phyloP scores from a whole-genome alignment of 92 coral and sea anemone species.

The Micromussa lordhowensis region DNA sequence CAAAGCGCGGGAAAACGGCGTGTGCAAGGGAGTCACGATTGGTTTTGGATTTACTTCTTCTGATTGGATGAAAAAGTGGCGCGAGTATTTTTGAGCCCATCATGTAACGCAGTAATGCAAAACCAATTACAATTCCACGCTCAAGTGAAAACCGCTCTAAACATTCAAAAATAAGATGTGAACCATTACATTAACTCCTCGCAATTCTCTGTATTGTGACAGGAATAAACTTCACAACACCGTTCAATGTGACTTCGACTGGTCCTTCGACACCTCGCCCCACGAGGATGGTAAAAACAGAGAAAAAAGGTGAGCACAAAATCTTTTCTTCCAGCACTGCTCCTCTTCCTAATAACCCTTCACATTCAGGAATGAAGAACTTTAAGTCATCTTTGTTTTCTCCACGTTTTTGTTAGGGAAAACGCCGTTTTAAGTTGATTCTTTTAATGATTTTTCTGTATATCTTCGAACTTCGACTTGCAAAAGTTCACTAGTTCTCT shows the following conservation, averaged over 20 bases:
- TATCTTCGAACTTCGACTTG: background rate
- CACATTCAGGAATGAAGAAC: too few relatives aligned
- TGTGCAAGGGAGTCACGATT: too few relatives aligned
- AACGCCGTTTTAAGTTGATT: background rate
- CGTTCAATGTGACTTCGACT: constrained; percentile 18
- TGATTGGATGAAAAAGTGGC: too few relatives aligned
- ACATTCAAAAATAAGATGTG: background rate
- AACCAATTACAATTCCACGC: too few relatives aligned
- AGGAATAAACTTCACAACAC: constrained; percentile 31
- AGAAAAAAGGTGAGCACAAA: constrained; percentile 51
- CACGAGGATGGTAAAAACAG: constrained; percentile 58
- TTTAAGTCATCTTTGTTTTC: background rate
- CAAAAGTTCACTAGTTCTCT: background rate
- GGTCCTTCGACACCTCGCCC: constrained; percentile 62
- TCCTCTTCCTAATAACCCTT: too few relatives aligned
- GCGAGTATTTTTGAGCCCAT: too few relatives aligned
- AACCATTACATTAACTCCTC: background rate
- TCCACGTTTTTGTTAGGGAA: background rate
- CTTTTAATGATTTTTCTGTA: background rate
- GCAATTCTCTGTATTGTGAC: background rate
- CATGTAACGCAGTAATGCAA: too few relatives aligned
- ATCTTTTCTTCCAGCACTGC: too few relatives aligned
- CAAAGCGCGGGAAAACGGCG: too few relatives aligned
- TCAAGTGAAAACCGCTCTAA: background rate
- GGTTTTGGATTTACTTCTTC: too few relatives aligned